phyloP scores from a whole-genome alignment of 1,140 invertebrate species.

The Pemphigus obesinymphae region DNA sequence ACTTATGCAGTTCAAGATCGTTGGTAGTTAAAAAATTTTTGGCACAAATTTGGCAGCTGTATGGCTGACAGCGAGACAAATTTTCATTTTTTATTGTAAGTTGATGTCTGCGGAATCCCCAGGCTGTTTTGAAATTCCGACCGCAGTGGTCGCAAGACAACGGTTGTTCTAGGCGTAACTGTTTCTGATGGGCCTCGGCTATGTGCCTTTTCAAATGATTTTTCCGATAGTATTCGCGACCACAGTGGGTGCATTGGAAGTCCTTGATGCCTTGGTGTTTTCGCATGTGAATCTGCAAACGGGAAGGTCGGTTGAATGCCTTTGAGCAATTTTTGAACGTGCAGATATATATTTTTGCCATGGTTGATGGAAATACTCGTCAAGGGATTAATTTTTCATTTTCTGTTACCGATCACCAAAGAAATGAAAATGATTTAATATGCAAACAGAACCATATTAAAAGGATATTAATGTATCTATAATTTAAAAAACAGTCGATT shows the following conservation, averaged over 20 bases:
- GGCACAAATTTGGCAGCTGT: not conserved
- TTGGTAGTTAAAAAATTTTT: not conserved
- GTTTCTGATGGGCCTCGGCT: constrained; percentile 3
- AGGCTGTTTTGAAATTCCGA: not conserved
- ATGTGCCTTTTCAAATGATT: not conserved
- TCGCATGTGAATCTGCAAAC: constrained; percentile 7
- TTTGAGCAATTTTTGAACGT: not conserved
- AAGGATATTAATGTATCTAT: too few species aligned
- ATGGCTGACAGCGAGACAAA: not conserved
- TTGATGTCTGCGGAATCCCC: constrained; percentile 16
- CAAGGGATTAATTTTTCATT: not conserved
- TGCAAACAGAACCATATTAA: too few species aligned
- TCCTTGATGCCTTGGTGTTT: constrained; percentile 15
- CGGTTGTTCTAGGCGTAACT: not conserved
- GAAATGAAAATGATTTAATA: too few species aligned
- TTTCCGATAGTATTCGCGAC: not conserved
- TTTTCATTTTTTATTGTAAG: not conserved
- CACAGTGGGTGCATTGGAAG: not conserved
- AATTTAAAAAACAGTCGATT: too few species aligned
- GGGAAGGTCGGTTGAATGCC: not conserved
- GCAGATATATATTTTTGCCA: not conserved
- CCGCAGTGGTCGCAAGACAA: constrained; percentile 13
- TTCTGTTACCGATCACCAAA: too few species aligned
- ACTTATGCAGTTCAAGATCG: not conserved
- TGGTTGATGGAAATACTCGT: too few species aligned